Conservation (phyloP, 2,113 vertebrate species). For the Gambusia affinis region DNA sequence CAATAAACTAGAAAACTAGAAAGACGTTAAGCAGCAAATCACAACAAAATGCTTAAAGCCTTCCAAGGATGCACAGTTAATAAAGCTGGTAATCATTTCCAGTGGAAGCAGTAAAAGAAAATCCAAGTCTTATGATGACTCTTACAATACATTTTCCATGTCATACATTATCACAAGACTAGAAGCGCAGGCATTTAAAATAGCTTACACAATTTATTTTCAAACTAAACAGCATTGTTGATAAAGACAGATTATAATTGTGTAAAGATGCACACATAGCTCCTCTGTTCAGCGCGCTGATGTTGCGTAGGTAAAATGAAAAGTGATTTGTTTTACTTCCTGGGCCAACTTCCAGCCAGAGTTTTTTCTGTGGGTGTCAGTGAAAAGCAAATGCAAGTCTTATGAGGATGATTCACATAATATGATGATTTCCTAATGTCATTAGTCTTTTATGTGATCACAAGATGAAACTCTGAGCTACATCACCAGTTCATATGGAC, state of each 20-base stretch:
- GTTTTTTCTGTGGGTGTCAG: conserved; percentile 52
- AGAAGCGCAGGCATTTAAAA: conserved; percentile 17
- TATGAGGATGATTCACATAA: conserved; percentile 75
- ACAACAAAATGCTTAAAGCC: too few relatives aligned
- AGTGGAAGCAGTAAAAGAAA: conserved; percentile 21
- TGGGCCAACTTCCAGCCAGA: conserved; percentile 1
- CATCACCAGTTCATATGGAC: conserved; percentile 63
- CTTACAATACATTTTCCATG: conserved; percentile 22
- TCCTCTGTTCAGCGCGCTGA: not conserved
- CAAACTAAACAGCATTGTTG: not conserved
- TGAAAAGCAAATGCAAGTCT: conserved; percentile 73
- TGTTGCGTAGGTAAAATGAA: conserved; percentile 4
- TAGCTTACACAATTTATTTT: conserved; percentile 9
- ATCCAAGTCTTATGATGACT: conserved; percentile 54
- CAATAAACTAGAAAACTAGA: too few relatives aligned
- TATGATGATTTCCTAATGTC: conserved; percentile 70
- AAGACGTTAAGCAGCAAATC: too few relatives aligned
- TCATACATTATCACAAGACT: conserved; percentile 25
- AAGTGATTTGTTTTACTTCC: conserved; percentile 35
- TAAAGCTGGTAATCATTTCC: conserved; percentile 6
- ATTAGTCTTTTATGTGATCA: conserved; percentile 73
- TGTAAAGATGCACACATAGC: not conserved
- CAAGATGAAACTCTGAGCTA: conserved; percentile 66
- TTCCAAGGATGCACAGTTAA: not conserved
- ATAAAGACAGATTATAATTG: not conserved